Base-by-base conservation (phyloP, 2,888 invertebrate genomes). In the Heteropelma amictum region DNA sequence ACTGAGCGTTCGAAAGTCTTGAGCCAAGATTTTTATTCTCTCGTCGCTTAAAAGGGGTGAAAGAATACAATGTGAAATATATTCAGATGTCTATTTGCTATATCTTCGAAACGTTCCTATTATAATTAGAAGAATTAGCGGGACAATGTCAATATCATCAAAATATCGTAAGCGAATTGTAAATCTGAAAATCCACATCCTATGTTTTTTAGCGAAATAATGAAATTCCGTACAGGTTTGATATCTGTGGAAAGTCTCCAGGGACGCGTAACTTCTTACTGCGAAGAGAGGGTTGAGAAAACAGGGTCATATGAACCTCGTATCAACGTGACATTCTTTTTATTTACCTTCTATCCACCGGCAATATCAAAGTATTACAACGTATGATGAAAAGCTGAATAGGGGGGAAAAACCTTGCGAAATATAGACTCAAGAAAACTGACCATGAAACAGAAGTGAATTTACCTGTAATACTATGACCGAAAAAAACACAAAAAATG, bases 301-400 rank as follows among this genome's bases (percentile, higher is more conserved):
- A 12, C 14, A 23, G 49, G 40, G 35, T 14, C 35, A 49, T 17
- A 49, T n/a, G 53, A 38, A 53, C 42, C 53, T 54, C 30, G 38
- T 53, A 30, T 61, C 23, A 61, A 61, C 61, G 67, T 63, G 61
- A 68, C 58, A 67, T 72, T 74, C 38, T 70, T 77, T 60, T 77
- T 81, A 81, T 79, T 81, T 82, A 77, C 68, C 71, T 75, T 42
- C 28, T 74, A 58, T 45, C 72, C 56, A 58, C 63, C 74, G 63
- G 71, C 79, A 82, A 82, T 77, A 23, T 47, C 78, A 81, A 71
- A 72, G 23, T 63, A 76, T 69, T 76, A 56, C 53, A 49, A 38
- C 67, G 65, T 74, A 71, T 78, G 79, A 81, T 73, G 77, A 80
- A 77, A 75, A 77, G 75, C 60, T 26, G 26, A 38, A 49, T 45